Conservation (phyloP, 2,113 vertebrate genomes). For the Microtus oregoni region DNA sequence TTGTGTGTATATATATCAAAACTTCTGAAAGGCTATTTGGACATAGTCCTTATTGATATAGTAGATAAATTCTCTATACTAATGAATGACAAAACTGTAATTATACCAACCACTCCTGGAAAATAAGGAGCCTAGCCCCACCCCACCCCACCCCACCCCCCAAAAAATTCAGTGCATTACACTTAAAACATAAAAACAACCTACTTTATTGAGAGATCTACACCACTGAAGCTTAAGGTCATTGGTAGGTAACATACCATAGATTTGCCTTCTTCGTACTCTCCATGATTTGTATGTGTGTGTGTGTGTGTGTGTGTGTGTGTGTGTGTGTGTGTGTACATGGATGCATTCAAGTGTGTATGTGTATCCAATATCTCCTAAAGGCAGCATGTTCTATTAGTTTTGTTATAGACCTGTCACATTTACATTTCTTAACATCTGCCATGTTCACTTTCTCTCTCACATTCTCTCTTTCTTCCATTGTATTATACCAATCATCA, state of each 20-base stretch:
- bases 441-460: neutral
- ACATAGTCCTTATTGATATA: neutral
- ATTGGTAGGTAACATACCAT: neutral
- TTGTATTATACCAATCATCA: neutral
- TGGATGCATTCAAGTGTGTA: neutral
- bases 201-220: neutral
- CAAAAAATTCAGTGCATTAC: neutral
- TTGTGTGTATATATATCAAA: neutral
- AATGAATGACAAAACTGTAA: constrained; percentile 15
- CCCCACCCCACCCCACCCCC: no score
- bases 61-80: neutral
- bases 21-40: neutral
- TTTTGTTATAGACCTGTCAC: neutral
- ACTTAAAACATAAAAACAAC: constrained; percentile 1
- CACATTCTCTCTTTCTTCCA: neutral
- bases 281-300: neutral
- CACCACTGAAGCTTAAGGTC: neutral
- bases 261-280: neutral
- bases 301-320: neutral
- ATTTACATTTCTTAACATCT: neutral
- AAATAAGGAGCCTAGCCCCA: neutral
- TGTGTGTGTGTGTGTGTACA: neutral
- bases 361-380: neutral
- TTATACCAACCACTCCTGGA: neutral
- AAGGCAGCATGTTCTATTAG: neutral